These are phyloP conservation scores for Microcebus murinus DNA, from an alignment of 2,113 vertebrate genomes.

Conservation along the genomic window DNA sequence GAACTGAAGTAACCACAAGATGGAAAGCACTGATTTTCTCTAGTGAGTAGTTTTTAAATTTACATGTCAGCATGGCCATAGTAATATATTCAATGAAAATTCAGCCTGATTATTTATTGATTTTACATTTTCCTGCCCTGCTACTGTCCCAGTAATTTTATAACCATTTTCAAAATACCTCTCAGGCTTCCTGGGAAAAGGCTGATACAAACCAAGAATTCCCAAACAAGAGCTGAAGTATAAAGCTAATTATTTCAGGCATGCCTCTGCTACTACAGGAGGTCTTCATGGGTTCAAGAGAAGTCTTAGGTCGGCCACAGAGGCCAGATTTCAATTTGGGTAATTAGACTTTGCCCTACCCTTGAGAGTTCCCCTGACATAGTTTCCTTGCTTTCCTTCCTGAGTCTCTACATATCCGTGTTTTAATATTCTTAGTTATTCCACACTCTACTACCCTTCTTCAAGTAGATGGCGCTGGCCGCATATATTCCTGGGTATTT, in stretches of 20 bases:
- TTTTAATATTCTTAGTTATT: slow-evolving; percentile 58
- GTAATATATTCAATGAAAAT: slow-evolving; percentile 74
- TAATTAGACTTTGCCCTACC: slow-evolving; percentile 81
- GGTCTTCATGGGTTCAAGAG: slow-evolving; percentile 75
- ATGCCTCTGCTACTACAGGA: slow-evolving; percentile 61
- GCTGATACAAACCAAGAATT: slow-evolving; percentile 75
- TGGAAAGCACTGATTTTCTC: slow-evolving; percentile 36
- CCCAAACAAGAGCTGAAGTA: slow-evolving; percentile 80
- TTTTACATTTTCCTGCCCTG: slow-evolving; percentile 70
- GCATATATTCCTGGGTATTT: neutral
- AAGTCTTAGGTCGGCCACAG: slow-evolving; percentile 72
- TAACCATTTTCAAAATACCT: slow-evolving; percentile 76
- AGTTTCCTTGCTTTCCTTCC: slow-evolving; percentile 63
- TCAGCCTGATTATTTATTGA: slow-evolving; percentile 75
- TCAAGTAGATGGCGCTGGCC: neutral
- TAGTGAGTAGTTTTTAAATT: slow-evolving; percentile 59
- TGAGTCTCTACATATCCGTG: slow-evolving; percentile 56
- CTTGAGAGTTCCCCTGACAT: slow-evolving; percentile 73
- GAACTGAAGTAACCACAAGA: slow-evolving; percentile 1
- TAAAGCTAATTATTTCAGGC: slow-evolving; percentile 80
- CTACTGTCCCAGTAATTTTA: slow-evolving; percentile 73
- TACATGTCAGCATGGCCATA: slow-evolving; percentile 61
- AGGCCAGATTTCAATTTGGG: slow-evolving; percentile 79
- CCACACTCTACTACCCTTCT: neutral
- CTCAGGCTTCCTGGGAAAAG: slow-evolving; percentile 68